Evolutionary conservation across 2,888 invertebrate genomes (phyloP).

Genomic region (Lasioglossum calceatum): DNA sequence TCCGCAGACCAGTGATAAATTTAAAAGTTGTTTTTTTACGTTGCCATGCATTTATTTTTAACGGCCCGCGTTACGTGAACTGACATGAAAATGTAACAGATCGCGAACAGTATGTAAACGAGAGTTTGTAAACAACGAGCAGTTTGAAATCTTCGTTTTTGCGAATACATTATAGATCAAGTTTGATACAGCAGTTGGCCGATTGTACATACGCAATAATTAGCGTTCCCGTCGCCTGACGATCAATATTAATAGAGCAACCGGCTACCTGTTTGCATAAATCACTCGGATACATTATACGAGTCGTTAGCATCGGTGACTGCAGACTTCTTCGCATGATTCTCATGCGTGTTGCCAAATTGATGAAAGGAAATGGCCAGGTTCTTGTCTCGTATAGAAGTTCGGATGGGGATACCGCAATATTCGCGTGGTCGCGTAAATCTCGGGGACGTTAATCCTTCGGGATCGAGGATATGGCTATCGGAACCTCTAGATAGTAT

Average conservation of each 20-base stretch:
- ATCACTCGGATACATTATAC: not conserved
- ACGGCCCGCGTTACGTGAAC: not conserved
- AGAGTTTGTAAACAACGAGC: not conserved
- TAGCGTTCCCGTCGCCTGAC: not conserved
- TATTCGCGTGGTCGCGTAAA: not conserved
- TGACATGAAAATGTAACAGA: not conserved
- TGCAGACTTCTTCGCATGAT: not conserved
- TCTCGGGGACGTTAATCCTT: not conserved
- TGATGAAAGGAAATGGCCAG: not conserved
- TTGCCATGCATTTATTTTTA: not conserved
- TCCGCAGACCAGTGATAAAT: no score
- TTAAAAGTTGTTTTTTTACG: not conserved
- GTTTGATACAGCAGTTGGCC: no score
- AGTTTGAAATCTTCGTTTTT: not conserved
- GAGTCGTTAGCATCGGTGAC: not conserved
- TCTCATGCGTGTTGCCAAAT: not conserved
- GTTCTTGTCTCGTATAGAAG: not conserved
- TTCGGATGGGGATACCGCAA: not conserved
- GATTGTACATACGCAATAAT: not conserved
- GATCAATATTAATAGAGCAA: not conserved
- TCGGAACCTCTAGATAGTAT: not conserved
- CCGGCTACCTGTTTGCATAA: not conserved
- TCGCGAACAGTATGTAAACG: not conserved
- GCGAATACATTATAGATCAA: not conserved
- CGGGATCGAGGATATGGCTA: not conserved